Base-by-base conservation (phyloP, 2,888 invertebrate species). In the Drosophila melanocephala region DNA sequence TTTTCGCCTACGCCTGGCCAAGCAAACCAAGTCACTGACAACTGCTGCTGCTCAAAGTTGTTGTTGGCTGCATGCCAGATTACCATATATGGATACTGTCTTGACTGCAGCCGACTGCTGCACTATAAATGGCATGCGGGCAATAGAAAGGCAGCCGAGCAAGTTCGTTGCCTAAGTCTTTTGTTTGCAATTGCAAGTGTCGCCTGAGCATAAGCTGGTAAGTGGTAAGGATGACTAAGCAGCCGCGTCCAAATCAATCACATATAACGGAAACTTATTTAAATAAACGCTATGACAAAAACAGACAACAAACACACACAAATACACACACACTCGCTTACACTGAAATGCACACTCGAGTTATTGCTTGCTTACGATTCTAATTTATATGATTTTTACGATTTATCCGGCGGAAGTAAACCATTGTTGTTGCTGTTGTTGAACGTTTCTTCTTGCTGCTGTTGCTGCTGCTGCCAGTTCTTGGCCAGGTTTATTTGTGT, bases 351-450 rank as follows among this genome's bases (percentile, higher is more conserved):
- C 39, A 33, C 51, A 70, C 42, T 59, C 39, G 51, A 42, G 37
- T 35, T 51, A 57, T 32, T 30, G 72, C 72, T 52, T 57, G 77
- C 77, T 57, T 70, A 69, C 70, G 68, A 76, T 59, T 81, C 68
- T 65, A 83, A 85, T 87, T 84, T 83, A 79, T 87, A 89, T 87
- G 88, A 89, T 42, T 87, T 90, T 78, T 72, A 77, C 89, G 75
- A 83, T 76, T 85, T 91, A 92, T 91, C 91, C 91, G 92, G 85
- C 91, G 91, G 92, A 91, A 91, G 89, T 92, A 84, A 88, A 75
- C 80, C 80, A 83, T 83, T 77, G 84, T 75, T 72, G 75, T 60
- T 73, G 60, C 10, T 59, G 57, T 33, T 60, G 66, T 33, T 69
- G 50, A 33, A 33, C 30, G 39, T 44, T 53, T 58, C 44, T 66